phyloP scores from a whole-genome alignment of 2,113 vertebrate species.

The Pipa parva region DNA sequence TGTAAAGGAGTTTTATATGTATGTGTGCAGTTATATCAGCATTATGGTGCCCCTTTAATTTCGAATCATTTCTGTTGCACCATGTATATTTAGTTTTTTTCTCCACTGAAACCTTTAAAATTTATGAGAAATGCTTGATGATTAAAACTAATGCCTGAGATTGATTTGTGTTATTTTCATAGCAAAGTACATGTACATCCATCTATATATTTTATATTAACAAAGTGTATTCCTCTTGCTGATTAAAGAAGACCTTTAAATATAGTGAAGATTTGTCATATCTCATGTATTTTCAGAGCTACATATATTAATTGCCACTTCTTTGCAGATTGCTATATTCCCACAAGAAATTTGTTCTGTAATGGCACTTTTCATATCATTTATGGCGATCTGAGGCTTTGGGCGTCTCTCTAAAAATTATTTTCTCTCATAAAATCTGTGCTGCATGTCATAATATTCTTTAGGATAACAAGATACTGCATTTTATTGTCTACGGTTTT shows the following conservation, averaged over 20 bases:
- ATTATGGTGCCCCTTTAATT: no score
- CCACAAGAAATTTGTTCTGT: slow-evolving; percentile 37
- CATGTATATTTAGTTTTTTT: no score
- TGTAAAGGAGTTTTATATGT: no score
- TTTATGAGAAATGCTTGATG: no score
- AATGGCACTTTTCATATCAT: slow-evolving; percentile 24
- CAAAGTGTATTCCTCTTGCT: slow-evolving; percentile 29
- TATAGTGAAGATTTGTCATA: slow-evolving; percentile 22
- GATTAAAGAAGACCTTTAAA: slow-evolving; percentile 31
- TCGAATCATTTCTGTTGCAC: no score
- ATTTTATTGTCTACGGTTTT: no score
- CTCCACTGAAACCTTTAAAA: no score
- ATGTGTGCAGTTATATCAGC: no score
- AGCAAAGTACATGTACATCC: neutral
- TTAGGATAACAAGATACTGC: neutral
- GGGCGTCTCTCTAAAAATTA: slow-evolving; percentile 13
- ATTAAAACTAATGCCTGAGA: no score
- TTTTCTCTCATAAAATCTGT: slow-evolving; percentile 13
- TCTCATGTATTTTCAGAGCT: slow-evolving; percentile 32
- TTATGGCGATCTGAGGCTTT: slow-evolving; percentile 16
- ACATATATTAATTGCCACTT: slow-evolving; percentile 38
- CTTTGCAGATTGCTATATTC: slow-evolving; percentile 41
- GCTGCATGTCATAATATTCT: neutral
- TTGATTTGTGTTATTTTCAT: neutral
- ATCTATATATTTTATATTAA: neutral